Evolutionary conservation across 92 coral and sea anemone species (phyloP), one percentile per base, ranked within the genome.

Genomic region (Zoanthus sansibaricus): DNA sequence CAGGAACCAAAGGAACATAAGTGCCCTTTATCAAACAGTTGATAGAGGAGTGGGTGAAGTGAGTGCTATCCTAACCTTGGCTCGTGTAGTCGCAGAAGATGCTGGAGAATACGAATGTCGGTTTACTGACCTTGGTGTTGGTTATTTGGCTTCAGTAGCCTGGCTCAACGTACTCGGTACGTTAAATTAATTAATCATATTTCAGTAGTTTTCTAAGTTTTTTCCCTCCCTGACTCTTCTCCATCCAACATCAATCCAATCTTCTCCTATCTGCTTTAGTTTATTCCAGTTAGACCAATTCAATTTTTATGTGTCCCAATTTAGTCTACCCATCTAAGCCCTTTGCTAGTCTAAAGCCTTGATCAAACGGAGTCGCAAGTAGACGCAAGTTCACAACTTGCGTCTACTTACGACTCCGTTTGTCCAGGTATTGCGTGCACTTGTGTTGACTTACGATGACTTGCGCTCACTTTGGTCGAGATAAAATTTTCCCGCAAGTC

Each of bases 81-180:
- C 45, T 51, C 74, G 62, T 18, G 85, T 80, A 10, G 17, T 72
- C 16, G 73, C 16, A 31, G 75, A 32, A 18, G 74, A 80, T 25
- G 75, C 74, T 21, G 85, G 85, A 37, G 85, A 80, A 59, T 80
- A 80, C 75, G 85, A 80, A 46, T 80, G 85, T 47, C 74, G 85
- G 14, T 42, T 42, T 16, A 33, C 85, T 52, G 85, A 67, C 14
- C 42, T 80, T 9, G 85, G 85, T 45, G 75, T 66, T 51, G 85
- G 85, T 4, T 80, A 80, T 18, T 58, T 80, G 61, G 59, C 85
- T 15, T 44, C 85, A 8, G 9, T 18, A 42, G 85, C 85, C 58
- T 48, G 85, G 75, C 85, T 80, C 6, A 64, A 47, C 21, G 85
- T 80, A 20, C 75, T 80, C 16, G 85, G 85, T 80, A 46, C 45